Evolutionary conservation across 2,113 vertebrate genomes (phyloP).

Genomic region (Psophia crepitans): DNA sequence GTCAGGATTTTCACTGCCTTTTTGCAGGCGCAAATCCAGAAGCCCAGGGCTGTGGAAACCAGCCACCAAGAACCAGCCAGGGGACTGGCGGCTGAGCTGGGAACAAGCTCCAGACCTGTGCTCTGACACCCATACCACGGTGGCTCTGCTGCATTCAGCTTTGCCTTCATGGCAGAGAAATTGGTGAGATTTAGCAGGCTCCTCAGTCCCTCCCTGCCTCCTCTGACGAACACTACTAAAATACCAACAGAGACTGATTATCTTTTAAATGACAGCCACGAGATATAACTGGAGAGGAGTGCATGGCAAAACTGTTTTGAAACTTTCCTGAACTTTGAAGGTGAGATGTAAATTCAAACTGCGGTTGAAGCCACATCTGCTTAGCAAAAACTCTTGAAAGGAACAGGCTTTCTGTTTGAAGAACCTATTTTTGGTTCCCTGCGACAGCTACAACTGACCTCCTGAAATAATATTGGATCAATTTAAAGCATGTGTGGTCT

Average conservation of each 20-base stretch:
- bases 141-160: background rate
- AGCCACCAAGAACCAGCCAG: background rate
- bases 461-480: background rate
- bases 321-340: background rate
- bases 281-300: background rate
- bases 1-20: background rate
- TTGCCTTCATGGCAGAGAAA: background rate
- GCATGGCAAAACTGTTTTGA: background rate
- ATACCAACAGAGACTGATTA: background rate
- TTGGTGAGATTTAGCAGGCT: background rate
- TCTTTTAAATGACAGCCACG: background rate
- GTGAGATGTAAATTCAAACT: background rate
- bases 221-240: background rate
- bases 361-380: background rate
- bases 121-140: fast-evolving
- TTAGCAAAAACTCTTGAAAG: background rate
- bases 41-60: background rate
- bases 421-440: background rate
- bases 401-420: background rate
- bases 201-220: background rate
- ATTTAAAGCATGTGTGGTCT: background rate
- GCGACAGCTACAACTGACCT: background rate
- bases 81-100: background rate
- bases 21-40: background rate
- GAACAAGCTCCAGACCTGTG: background rate